phyloP scores from a whole-genome alignment of 2,797 vertebrate species.

The Morus bassanus region DNA sequence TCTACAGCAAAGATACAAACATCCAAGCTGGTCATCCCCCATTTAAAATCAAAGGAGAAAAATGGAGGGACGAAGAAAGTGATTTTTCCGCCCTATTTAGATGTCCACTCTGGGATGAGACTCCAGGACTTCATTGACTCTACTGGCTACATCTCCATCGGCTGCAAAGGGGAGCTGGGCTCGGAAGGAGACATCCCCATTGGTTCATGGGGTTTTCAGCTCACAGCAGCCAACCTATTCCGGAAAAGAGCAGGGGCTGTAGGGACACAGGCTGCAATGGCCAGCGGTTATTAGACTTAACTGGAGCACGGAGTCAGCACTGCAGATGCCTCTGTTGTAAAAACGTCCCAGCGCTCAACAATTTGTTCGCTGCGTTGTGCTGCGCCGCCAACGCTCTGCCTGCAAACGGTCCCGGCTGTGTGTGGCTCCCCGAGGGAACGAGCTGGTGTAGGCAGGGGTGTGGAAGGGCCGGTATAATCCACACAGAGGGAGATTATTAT shows the following conservation, averaged over 20 bases:
- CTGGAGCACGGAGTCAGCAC: rapidly evolving
- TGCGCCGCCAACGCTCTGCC: neutral
- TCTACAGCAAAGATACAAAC: neutral
- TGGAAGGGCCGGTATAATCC: neutral
- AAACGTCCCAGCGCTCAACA: neutral
- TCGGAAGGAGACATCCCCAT: neutral
- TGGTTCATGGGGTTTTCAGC: rapidly evolving
- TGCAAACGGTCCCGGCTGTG: rapidly evolving
- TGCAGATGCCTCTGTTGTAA: neutral
- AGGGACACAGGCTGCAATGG: neutral
- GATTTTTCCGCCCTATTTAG: neutral
- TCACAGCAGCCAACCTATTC: neutral
- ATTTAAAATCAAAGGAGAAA: neutral
- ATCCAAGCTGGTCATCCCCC: neutral
- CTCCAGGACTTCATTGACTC: neutral
- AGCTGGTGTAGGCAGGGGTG: neutral
- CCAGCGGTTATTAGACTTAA: neutral
- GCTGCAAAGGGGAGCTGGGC: neutral
- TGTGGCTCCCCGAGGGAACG: rapidly evolving
- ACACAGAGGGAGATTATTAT: neutral
- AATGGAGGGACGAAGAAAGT: neutral
- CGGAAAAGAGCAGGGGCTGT: neutral
- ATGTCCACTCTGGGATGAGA: neutral
- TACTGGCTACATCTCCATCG: neutral
- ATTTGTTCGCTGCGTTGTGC: rapidly evolving